Percentiles rank a stretch among this genome's conserved stretches.
These are phyloP conservation scores for Lobophora halterata DNA, from an alignment of 2,888 invertebrate genomes.

Conservation along the genomic window DNA sequence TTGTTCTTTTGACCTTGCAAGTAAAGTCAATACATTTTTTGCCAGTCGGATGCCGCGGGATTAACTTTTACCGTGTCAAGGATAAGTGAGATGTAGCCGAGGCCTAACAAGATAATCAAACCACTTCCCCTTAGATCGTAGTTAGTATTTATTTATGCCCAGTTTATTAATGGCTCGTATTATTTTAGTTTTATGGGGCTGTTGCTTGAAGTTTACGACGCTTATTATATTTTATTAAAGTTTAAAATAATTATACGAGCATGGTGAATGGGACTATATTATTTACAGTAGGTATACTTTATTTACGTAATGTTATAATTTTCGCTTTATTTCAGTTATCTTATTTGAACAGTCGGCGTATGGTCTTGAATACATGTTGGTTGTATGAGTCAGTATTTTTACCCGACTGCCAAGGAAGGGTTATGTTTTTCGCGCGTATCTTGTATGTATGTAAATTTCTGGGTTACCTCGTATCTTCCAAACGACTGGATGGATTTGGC, in stretches of 20 bases:
- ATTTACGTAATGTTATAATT: conserved; percentile 38
- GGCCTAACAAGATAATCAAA: too few species aligned
- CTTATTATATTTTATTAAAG: conserved; percentile 16
- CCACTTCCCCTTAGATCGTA: not conserved
- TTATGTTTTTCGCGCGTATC: too few species aligned
- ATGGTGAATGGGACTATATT: conserved; percentile 42
- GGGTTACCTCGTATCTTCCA: too few species aligned
- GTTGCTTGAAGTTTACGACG: conserved; percentile 37
- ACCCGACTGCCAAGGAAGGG: too few species aligned
- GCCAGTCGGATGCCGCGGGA: not conserved
- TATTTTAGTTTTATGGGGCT: conserved; percentile 33
- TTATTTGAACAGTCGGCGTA: conserved; percentile 50
- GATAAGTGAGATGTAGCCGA: not conserved
- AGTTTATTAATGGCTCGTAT: conserved; percentile 3
- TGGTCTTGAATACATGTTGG: conserved; percentile 38
- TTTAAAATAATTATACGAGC: conserved; percentile 27
- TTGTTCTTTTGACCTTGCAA: not conserved
- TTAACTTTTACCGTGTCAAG: conserved; percentile 6
- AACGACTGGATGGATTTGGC: too few species aligned
- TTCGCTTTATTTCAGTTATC: conserved; percentile 39
- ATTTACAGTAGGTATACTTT: conserved; percentile 34
- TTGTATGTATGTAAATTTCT: too few species aligned
- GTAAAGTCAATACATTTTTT: conserved; percentile 1
- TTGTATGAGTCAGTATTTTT: conserved; percentile 21
- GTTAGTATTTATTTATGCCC: conserved; percentile 2